Conservation (phyloP, 2,888 invertebrate genomes). For the Barypeithes pellucidus region DNA sequence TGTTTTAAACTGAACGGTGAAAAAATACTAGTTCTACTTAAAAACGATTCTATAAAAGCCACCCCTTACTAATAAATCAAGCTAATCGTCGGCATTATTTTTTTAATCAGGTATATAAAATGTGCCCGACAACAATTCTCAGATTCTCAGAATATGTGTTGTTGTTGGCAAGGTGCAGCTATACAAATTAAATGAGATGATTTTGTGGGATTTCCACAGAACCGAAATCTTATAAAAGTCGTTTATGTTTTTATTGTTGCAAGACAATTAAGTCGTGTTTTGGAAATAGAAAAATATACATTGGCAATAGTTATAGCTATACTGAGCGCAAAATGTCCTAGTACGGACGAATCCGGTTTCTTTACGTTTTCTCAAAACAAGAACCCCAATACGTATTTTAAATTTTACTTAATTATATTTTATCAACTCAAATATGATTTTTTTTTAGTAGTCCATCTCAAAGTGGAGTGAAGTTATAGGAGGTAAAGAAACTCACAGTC, state of each 20-base stretch:
- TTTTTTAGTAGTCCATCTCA: no score
- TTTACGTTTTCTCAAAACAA: no score
- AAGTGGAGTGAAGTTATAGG: no score
- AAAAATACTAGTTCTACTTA: neutral
- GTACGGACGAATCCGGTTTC: no score
- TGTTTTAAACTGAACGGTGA: no score
- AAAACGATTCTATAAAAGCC: constrained; percentile 2
- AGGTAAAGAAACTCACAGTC: no score
- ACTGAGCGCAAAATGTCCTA: no score
- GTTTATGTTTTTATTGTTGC: neutral
- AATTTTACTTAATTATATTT: no score
- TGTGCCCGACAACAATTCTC: neutral
- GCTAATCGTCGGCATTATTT: neutral
- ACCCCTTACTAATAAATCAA: constrained; percentile 3
- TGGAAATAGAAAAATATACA: neutral
- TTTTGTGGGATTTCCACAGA: constrained; percentile 12
- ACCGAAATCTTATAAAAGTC: neutral
- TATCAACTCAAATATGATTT: no score
- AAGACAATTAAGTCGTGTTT: neutral
- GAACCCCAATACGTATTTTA: no score
- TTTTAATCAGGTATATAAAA: neutral
- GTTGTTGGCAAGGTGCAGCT: neutral
- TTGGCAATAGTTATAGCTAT: no score
- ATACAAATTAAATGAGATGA: neutral
- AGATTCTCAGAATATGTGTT: neutral